Evolutionary conservation across 2,888 invertebrate genomes (phyloP), one percentile per base, ranked within the genome.

Genomic region (Heteromyza rotundicornis): DNA sequence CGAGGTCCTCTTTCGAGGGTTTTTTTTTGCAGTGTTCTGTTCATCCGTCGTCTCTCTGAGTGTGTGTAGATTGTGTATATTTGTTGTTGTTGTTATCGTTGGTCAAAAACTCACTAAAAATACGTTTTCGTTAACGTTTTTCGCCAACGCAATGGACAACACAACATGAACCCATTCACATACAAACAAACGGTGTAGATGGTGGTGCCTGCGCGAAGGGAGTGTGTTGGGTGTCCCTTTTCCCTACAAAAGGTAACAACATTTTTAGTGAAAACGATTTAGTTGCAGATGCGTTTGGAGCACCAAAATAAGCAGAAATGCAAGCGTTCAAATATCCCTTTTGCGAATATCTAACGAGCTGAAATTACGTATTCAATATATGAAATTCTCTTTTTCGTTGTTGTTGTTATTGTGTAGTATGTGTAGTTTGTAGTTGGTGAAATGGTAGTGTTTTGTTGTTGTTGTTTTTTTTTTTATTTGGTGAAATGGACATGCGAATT

Each of bases 291-390:
- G 19, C 20, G 5, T 20, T 17, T 40, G 10, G 10, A 3, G 5
- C 7, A 7, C 47, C 2, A 17, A 47, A 47, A 47, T 19, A 47
- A 17, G 5, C 47, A 14, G 7, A 40, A 44, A 36, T 40, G 27
- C 60, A 16, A 50, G 32, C 23, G 53, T 14, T 24, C 40, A 53
- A 32, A 24, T n/a, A n/a, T 40, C 40, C 40, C n/a, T 40, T 40
- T 40, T 40, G 51, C 49, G 55, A 58, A 40, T 40, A n/a, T 47
- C 19, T 19, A 47, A 47, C 47, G 53, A 32, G 53, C 53, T 22
- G 47, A 57, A 62, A 62, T 62, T 62, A 62, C 53, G 53, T 62
- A 62, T 62, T 57, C 61, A 62, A 62, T 62, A 62, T 57, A 57
- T 55, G 44, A 62, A 62, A 60, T 20, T 47, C n/a, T 40, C 40